Base-by-base conservation (phyloP, 2,797 vertebrate genomes). In the Amblyraja radiata region DNA sequence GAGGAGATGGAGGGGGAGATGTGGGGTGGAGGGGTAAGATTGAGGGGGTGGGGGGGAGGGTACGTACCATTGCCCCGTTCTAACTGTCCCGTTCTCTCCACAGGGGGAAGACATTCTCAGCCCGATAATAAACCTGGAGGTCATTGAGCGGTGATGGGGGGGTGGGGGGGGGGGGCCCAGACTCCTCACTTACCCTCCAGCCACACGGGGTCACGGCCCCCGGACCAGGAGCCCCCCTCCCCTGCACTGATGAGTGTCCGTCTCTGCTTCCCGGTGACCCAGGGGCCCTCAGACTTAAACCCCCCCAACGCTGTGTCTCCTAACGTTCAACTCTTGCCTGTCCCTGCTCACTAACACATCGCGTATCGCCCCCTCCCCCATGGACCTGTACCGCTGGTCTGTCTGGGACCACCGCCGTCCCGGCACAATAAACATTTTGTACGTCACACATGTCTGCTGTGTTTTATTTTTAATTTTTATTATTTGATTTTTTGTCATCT, bases 41-140 rank as follows among this genome's bases (percentile, higher is more conserved):
- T 28, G 73, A 1, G 13, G 32, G 36, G 2, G 16, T 4, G 36
- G 63, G 28, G 86, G 10, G 58, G 6, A 1, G 65, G 78, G 91
- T 65, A 73, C 68, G 63, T 16, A 32, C 36, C 6, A 18, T 88
- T 32, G 63, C 21, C n/a, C 16, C 18, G 28, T 32, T 88, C 84
- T 88, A 14, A 88, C 94, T 46, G 79, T 93, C 94, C 94, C 78
- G 95, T 95, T 92, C 81, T 74, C 18, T 74, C 68, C 90, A 54
- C 96, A 98, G 99, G 96, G 99, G 99, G 95, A 99, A 99, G 96
- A 99, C 98, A 0, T 99, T 99, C 90, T 94, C 97, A 93, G 94
- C 95, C 95, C 96, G 96, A 95, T 97, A 96, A 94, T 95, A 95
- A 93, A 94, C 94, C 95, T 94, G 96, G 96, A 96, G 95, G 96